Conservation (phyloP, 1,140 invertebrate genomes). For the Drosophila eugracilis region DNA sequence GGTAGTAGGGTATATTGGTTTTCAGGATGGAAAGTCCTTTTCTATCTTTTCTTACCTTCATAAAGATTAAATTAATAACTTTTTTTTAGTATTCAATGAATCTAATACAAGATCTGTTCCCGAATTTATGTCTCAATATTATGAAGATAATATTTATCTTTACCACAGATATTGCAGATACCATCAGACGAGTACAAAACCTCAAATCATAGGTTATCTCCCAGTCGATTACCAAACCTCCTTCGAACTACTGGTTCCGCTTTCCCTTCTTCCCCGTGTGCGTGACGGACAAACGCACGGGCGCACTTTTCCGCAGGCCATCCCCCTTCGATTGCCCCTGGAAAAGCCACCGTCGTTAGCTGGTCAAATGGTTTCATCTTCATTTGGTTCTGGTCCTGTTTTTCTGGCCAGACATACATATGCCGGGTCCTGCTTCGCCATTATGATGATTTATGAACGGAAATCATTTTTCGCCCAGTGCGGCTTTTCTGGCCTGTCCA, state of each 20-base stretch:
- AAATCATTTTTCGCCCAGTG: conserved; percentile 68
- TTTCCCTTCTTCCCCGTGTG: conserved; percentile 27
- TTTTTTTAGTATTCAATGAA: too few relatives aligned
- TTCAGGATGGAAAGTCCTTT: background rate
- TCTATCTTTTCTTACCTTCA: too few relatives aligned
- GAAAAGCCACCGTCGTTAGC: conserved; percentile 34
- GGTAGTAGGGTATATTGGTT: background rate
- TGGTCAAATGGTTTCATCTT: conserved; percentile 76
- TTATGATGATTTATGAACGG: conserved; percentile 80
- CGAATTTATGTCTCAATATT: too few relatives aligned
- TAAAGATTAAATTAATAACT: too few relatives aligned
- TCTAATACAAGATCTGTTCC: too few relatives aligned
- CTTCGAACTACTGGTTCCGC: conserved; percentile 12
- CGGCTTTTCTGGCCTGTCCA: conserved; percentile 15
- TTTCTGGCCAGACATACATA: conserved; percentile 34
- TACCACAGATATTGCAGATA: background rate
- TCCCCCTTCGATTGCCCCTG: background rate
- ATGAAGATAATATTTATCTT: too few relatives aligned
- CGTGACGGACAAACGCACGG: conserved; percentile 58
- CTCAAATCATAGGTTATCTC: conserved; percentile 2
- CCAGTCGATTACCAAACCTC: conserved; percentile 3
- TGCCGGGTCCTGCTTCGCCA: conserved; percentile 44
- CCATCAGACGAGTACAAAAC: background rate
- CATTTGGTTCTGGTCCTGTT: conserved; percentile 56
- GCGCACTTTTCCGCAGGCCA: conserved; percentile 37